Evolutionary conservation across 2,888 invertebrate species (phyloP).

Genomic region (Acleris laterana): DNA sequence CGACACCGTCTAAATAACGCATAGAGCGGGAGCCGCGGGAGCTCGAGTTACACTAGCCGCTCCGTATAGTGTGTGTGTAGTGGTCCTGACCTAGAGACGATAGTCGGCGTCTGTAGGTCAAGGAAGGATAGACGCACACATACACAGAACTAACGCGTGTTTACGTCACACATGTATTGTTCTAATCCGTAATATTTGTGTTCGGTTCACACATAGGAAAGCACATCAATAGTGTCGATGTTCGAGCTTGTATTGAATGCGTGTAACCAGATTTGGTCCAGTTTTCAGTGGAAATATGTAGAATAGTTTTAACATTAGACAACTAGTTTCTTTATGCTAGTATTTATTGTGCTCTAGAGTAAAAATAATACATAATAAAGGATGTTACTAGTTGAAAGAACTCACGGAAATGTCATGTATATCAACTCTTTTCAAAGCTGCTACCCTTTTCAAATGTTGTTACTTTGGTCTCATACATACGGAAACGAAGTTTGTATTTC

Average conservation of each 20-base stretch:
- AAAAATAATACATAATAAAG: no score
- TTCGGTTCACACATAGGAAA: constrained; percentile 56
- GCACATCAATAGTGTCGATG: constrained; percentile 27
- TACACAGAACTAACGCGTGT: constrained; percentile 12
- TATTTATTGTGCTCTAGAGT: no score
- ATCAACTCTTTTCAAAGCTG: background rate
- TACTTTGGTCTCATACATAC: background rate
- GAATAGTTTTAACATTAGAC: no score
- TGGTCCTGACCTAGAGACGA: constrained; percentile 81
- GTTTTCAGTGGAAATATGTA: background rate
- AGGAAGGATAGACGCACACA: constrained; percentile 76
- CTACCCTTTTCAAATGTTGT: constrained; percentile 4
- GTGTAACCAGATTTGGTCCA: constrained; percentile 14
- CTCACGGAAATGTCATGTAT: no score
- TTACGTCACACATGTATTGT: constrained; percentile 27
- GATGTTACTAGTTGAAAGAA: no score
- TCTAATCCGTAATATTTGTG: constrained; percentile 29
- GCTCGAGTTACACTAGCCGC: constrained; percentile 56
- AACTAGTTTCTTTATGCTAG: no score
- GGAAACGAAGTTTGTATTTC: background rate
- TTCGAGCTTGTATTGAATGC: constrained; percentile 14
- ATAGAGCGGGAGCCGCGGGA: constrained; percentile 41
- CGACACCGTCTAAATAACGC: constrained; percentile 38
- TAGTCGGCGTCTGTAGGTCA: constrained; percentile 80
- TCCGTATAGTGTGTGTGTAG: constrained; percentile 68